Evolutionary conservation across 2,888 invertebrate species (phyloP).

Genomic region (Neocrepidodera transversa): DNA sequence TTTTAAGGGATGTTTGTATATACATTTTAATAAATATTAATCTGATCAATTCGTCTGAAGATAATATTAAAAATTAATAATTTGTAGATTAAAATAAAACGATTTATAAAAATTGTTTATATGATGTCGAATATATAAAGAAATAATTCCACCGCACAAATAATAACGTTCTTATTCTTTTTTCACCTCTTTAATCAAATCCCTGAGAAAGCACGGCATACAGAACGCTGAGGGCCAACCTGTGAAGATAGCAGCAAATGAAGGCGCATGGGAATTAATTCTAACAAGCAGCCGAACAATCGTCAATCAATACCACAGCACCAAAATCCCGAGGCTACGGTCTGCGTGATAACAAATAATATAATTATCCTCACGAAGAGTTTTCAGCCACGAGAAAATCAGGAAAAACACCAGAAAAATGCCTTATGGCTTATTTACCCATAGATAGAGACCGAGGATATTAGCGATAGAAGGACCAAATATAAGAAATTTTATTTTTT

Average conservation of each 20-base stretch:
- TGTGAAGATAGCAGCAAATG: slow-evolving; percentile 48
- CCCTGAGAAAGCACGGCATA: slow-evolving; percentile 39
- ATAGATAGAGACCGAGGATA: background rate
- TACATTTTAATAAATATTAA: no score
- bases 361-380: slow-evolving; percentile 52
- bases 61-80: no score
- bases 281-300: slow-evolving; percentile 56
- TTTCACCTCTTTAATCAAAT: slow-evolving; percentile 13
- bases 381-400: slow-evolving; percentile 33
- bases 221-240: slow-evolving; percentile 45
- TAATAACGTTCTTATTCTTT: background rate
- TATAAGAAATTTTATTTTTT: no score
- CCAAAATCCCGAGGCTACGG: slow-evolving; percentile 39
- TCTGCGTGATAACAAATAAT: slow-evolving; percentile 54
- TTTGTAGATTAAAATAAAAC: no score
- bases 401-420: slow-evolving; percentile 22
- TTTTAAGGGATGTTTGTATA: no score
- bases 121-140: no score
- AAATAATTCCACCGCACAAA: background rate
- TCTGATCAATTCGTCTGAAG: no score
- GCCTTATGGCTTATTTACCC: slow-evolving; percentile 24
- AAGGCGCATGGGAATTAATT: slow-evolving; percentile 53
- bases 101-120: no score
- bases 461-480: background rate
- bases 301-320: slow-evolving; percentile 55